These are phyloP conservation scores for Drosophila trichaetosa DNA, from an alignment of 2,888 invertebrate species.

Conservation along the genomic window DNA sequence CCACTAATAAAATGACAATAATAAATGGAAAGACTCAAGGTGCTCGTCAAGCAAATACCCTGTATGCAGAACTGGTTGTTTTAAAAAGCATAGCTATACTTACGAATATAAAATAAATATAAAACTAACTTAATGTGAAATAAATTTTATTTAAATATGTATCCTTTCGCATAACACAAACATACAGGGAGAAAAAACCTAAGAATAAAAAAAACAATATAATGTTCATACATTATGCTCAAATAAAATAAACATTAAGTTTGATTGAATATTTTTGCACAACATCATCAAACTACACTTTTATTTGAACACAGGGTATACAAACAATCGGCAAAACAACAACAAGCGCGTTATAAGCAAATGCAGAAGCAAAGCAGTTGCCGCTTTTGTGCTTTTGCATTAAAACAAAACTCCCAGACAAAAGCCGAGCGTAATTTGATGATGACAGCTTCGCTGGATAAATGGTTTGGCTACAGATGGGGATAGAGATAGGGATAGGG, in stretches of 20 bases:
- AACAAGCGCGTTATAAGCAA: conserved; percentile 17
- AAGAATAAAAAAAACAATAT: neutral
- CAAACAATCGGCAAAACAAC: conserved; percentile 6
- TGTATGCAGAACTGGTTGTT: neutral
- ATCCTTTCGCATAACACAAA: neutral
- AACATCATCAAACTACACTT: neutral
- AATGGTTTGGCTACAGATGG: conserved; percentile 17
- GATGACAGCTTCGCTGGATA: conserved; percentile 68
- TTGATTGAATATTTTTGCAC: neutral
- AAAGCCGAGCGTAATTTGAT: conserved; percentile 71
- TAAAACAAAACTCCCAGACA: conserved; percentile 62
- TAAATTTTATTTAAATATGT: neutral
- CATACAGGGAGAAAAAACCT: neutral
- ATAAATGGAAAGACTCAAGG: neutral
- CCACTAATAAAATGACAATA: conserved; percentile 29
- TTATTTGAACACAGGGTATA: conserved; percentile 1
- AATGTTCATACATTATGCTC: neutral
- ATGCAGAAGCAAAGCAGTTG: conserved; percentile 34
- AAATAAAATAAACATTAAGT: neutral
- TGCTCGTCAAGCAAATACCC: neutral
- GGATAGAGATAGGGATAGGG: neutral
- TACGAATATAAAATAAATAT: neutral
- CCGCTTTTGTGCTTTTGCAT: conserved; percentile 45
- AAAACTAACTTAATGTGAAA: no score
- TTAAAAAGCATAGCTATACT: neutral